These are phyloP conservation scores for Martes martes DNA, from an alignment of 2,113 vertebrate genomes.

Conservation along the genomic window DNA sequence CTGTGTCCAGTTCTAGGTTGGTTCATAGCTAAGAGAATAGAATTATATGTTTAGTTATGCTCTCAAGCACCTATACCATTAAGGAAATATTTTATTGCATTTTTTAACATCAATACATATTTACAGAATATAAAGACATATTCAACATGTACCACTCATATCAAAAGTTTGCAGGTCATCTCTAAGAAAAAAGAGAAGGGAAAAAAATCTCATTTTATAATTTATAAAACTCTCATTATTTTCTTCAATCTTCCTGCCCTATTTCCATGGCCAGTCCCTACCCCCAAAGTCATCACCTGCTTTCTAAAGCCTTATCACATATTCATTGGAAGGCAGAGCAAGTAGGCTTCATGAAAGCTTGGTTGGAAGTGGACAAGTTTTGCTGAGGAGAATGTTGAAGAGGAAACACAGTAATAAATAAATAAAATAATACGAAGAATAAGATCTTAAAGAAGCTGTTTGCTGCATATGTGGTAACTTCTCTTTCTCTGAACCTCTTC, in stretches of 20 bases:
- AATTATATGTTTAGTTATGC: neutral
- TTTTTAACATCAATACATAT: neutral
- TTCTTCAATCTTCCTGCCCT: neutral
- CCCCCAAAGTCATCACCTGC: neutral
- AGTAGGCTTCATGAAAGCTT: neutral
- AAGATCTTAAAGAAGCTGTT: neutral
- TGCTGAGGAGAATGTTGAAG: neutral
- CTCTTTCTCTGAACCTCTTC: neutral
- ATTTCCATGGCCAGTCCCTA: neutral
- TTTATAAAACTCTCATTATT: neutral
- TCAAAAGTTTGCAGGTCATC: neutral
- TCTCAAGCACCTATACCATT: neutral
- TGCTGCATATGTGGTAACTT: neutral
- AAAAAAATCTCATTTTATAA: neutral
- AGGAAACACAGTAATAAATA: neutral
- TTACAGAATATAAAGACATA: neutral
- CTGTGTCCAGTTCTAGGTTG: neutral
- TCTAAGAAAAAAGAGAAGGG: neutral
- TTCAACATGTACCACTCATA: neutral
- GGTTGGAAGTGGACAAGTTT: neutral
- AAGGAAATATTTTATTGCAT: neutral
- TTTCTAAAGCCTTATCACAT: neutral
- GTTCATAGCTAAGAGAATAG: neutral
- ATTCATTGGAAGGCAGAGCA: neutral
- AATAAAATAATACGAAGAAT: neutral